phyloP scores from a whole-genome alignment of 2,888 invertebrate genomes.

The Brachypterus glaber region DNA sequence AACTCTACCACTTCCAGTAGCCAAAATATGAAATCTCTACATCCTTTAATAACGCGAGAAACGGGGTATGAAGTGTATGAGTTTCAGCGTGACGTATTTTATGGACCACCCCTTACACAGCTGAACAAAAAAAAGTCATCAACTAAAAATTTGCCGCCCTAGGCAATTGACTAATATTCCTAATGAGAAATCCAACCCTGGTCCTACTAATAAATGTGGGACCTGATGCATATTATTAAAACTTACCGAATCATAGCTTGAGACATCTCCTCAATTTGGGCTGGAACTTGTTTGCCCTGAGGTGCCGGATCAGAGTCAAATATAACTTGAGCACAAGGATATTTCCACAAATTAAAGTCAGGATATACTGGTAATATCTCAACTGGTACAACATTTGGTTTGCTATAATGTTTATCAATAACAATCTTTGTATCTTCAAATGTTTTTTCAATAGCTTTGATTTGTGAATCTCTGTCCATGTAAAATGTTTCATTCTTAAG shows the following conservation, averaged over 20 bases:
- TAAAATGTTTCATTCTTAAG: constrained; percentile 82
- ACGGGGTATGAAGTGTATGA: too few relatives aligned
- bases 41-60: too few relatives aligned
- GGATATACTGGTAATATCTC: constrained; percentile 85
- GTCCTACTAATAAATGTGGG: too few relatives aligned
- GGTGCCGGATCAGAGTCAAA: constrained; percentile 98
- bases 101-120: too few relatives aligned
- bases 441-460: constrained; percentile 94
- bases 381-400: constrained; percentile 86
- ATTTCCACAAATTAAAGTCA: constrained; percentile 95
- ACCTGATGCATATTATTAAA: too few relatives aligned
- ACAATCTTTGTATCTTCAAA: constrained; percentile 82
- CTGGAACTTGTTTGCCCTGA: constrained; percentile 72
- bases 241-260: constrained; percentile 93
- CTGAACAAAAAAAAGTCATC: too few relatives aligned
- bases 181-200: too few relatives aligned
- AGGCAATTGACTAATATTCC: too few relatives aligned
- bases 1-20: too few relatives aligned
- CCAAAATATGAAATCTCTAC: too few relatives aligned
- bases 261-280: constrained; percentile 94
- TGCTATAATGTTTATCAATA: constrained; percentile 90
- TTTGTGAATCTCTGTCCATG: constrained; percentile 94
- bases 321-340: constrained; percentile 95
- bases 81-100: too few relatives aligned
- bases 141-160: too few relatives aligned